Percentiles rank a stretch among this genome's conserved stretches.
Evolutionary conservation across 2,113 vertebrate species (phyloP).

Genomic region (Penelope pileata): DNA sequence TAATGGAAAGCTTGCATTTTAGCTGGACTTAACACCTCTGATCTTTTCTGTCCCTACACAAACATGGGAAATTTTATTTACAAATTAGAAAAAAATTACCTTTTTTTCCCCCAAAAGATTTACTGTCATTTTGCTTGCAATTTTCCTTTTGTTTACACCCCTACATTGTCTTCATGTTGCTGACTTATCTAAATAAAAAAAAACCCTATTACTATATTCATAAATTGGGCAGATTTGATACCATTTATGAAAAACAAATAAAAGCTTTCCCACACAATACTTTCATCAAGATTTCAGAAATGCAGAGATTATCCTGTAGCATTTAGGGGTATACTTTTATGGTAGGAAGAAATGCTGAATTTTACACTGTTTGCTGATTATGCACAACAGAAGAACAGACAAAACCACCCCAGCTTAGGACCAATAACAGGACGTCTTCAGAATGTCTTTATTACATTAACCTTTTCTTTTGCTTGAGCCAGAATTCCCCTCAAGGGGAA

Average conservation of each 20-base stretch:
- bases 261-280: not conserved
- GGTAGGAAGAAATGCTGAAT: slow-evolving; percentile 25
- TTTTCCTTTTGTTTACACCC: not conserved
- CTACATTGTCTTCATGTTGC: not conserved
- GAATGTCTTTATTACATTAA: slow-evolving; percentile 49
- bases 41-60: not conserved
- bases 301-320: not conserved
- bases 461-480: slow-evolving; percentile 38
- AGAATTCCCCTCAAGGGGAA: slow-evolving; percentile 40
- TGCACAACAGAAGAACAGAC: not conserved
- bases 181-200: not conserved
- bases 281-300: not conserved
- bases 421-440: slow-evolving; percentile 45
- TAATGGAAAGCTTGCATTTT: slow-evolving; percentile 4
- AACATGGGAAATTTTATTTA: not conserved
- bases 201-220: not conserved
- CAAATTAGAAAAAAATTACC: not conserved
- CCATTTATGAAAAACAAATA: not conserved
- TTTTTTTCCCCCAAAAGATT: not conserved
- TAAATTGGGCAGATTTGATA: not conserved
- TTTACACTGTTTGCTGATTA: slow-evolving; percentile 22
- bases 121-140: not conserved
- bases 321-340: not conserved
- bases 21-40: not conserved
- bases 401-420: not conserved